These are phyloP conservation scores for Arrhopalites spinosus DNA, from an alignment of 2,888 invertebrate genomes.

Conservation along the genomic window DNA sequence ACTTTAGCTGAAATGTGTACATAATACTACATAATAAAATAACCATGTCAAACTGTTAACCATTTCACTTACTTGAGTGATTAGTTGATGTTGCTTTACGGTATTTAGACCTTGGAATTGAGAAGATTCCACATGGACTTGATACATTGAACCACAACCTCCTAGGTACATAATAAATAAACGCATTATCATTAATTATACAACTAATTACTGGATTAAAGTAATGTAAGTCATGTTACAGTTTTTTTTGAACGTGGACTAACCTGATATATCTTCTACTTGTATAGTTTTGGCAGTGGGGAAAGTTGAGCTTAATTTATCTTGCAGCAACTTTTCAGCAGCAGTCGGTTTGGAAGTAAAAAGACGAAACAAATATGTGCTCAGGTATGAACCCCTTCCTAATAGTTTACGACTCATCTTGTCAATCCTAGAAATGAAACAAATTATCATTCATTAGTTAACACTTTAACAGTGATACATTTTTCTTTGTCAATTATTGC, in stretches of 20 bases:
- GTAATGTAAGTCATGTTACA: background rate
- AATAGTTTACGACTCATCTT: slow-evolving; percentile 5
- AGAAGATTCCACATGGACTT: slow-evolving; percentile 69
- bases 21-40: too few relatives aligned
- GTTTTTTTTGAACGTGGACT: slow-evolving; percentile 26
- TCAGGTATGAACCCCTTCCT: slow-evolving; percentile 20
- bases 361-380: slow-evolving; percentile 22
- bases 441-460: too few relatives aligned
- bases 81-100: slow-evolving; percentile 75
- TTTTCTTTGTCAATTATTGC: too few relatives aligned
- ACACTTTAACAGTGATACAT: too few relatives aligned
- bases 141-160: slow-evolving; percentile 82
- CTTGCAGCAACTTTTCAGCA: slow-evolving; percentile 60
- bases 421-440: background rate
- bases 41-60: too few relatives aligned
- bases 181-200: slow-evolving; percentile 1
- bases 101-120: slow-evolving; percentile 73
- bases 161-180: slow-evolving; percentile 61
- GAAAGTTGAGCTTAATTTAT: slow-evolving; percentile 62
- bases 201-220: background rate
- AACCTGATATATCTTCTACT: slow-evolving; percentile 72
- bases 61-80: slow-evolving; percentile 65
- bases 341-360: slow-evolving; percentile 19
- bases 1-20: too few relatives aligned
- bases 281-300: slow-evolving; percentile 69